These are phyloP conservation scores for Salmo trutta DNA, from an alignment of 2,797 vertebrate species.

Conservation along the genomic window DNA sequence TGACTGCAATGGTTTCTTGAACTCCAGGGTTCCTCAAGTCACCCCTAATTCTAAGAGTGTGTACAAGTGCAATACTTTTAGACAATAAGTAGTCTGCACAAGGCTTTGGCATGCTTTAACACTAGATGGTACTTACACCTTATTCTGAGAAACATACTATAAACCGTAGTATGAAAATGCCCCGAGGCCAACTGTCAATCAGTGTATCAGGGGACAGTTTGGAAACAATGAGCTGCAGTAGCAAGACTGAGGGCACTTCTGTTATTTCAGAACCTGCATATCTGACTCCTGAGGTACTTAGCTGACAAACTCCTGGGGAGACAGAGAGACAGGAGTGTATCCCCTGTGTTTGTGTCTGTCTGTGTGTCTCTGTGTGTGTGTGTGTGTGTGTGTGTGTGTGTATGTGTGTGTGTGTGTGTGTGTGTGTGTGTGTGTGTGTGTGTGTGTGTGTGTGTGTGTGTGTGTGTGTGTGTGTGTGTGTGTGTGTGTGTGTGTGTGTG, in stretches of 20 bases:
- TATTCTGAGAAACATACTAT: neutral
- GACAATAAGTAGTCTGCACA: neutral
- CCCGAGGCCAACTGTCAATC: neutral
- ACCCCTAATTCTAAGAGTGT: no score
- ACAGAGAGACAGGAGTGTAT: neutral
- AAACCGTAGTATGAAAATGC: neutral
- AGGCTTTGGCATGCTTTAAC: slow-evolving; percentile 3
- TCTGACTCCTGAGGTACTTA: neutral
- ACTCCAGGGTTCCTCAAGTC: no score
- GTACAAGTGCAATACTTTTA: neutral
- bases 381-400: no score
- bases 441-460: no score
- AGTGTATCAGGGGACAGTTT: neutral
- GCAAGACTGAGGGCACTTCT: neutral
- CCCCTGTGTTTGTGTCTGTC: neutral
- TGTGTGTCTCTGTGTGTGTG: no score
- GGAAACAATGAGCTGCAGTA: neutral
- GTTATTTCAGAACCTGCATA: neutral
- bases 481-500: no score
- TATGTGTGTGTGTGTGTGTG: no score
- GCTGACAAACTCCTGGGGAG: neutral
- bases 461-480: no score
- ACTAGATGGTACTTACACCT: neutral
- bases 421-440: no score
- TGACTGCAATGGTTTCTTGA: no score